A percentile compares a stretch with the other conserved stretches of the same genome.
These are phyloP conservation scores for Cossypha caffra DNA, from an alignment of 2,797 vertebrate species.

Conservation along the genomic window DNA sequence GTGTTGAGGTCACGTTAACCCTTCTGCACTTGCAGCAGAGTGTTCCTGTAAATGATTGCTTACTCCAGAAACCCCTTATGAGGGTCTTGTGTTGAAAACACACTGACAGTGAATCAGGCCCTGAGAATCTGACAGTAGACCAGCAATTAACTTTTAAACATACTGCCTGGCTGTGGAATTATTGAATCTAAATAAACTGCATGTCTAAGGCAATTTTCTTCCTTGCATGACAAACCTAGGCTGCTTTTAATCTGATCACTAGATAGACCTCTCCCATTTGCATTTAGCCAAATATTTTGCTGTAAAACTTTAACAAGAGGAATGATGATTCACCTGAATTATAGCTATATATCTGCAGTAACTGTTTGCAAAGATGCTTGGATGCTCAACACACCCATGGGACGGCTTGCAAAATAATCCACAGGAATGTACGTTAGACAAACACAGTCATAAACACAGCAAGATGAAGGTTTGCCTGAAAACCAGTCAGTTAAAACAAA, in stretches of 20 bases:
- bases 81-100: not conserved
- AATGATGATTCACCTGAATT: slow-evolving; percentile 64
- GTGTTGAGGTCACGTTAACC: not conserved
- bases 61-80: not conserved
- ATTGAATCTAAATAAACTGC: slow-evolving; percentile 53
- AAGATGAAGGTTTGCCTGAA: not conserved
- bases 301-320: slow-evolving; percentile 54
- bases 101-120: not conserved
- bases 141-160: slow-evolving; percentile 34
- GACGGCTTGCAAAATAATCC: slow-evolving; percentile 50
- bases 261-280: slow-evolving; percentile 30
- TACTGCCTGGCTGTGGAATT: slow-evolving; percentile 27
- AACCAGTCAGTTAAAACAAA: slow-evolving; percentile 29
- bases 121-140: not conserved
- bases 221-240: slow-evolving; percentile 29
- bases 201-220: slow-evolving; percentile 32
- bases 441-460: not conserved
- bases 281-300: slow-evolving; percentile 55
- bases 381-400: slow-evolving; percentile 42
- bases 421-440: slow-evolving; percentile 43
- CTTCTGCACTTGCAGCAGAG: not conserved
- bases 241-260: slow-evolving; percentile 29
- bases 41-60: not conserved
- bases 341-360: not conserved
- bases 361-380: slow-evolving; percentile 38